Conservation (phyloP, 2,888 invertebrate genomes). For the Ecdyonurus torrentis region DNA sequence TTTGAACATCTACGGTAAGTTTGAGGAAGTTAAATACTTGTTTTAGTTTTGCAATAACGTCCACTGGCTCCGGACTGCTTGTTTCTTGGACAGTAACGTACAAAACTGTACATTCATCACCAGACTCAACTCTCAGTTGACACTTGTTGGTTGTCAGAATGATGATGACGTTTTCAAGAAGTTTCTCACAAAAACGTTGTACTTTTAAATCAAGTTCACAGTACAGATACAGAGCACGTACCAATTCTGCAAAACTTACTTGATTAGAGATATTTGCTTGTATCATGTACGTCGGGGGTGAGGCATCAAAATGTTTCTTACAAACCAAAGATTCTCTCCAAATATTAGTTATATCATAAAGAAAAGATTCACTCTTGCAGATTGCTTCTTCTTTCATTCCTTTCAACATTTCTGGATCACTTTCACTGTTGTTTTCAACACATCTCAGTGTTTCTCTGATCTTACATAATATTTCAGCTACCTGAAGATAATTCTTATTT, state of each 20-base stretch:
- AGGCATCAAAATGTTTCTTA: constrained; percentile 21
- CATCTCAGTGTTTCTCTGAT: constrained; percentile 29
- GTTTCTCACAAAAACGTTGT: constrained; percentile 35
- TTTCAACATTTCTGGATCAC: constrained; percentile 32
- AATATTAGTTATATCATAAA: constrained; percentile 29
- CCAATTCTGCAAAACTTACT: constrained; percentile 23
- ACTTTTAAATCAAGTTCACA: constrained; percentile 32
- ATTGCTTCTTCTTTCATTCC: constrained; percentile 31
- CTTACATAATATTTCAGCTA: constrained; percentile 33
- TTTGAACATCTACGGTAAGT: constrained; percentile 33
- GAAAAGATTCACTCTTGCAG: constrained; percentile 29
- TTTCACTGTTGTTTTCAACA: constrained; percentile 31
- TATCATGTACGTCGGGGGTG: constrained; percentile 25
- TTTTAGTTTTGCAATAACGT: constrained; percentile 36
- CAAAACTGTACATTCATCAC: constrained; percentile 19
- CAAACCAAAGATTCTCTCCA: constrained; percentile 34
- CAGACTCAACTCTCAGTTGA: constrained; percentile 22
- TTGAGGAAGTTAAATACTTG: constrained; percentile 38
- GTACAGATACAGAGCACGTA: constrained; percentile 25
- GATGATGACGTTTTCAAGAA: constrained; percentile 38
- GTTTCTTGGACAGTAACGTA: constrained; percentile 26
- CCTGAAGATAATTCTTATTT: constrained; percentile 25
- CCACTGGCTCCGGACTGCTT: constrained; percentile 30
- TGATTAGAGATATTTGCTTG: constrained; percentile 26
- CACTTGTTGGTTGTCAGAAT: constrained; percentile 37